Percentiles rank a stretch among this genome's conserved stretches.
phyloP scores from a whole-genome alignment of 2,797 vertebrate species.

The Xenopus petersii region DNA sequence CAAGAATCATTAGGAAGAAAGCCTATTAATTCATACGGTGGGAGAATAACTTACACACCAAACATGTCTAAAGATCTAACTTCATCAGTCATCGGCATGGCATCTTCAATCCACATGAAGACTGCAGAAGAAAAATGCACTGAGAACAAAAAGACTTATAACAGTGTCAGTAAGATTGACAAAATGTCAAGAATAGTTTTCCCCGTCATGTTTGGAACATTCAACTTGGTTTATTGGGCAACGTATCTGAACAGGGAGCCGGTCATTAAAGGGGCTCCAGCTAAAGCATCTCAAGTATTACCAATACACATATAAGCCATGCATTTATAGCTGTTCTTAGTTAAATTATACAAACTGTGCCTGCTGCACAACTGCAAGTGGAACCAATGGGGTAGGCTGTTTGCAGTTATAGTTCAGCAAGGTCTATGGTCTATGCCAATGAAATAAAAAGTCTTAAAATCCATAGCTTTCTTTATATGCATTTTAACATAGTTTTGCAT shows the following conservation, averaged over 20 bases:
- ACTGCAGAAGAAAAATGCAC: constrained; percentile 77
- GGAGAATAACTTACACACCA: constrained; percentile 81
- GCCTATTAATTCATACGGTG: constrained; percentile 81
- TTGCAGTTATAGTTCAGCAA: neutral
- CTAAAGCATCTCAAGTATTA: constrained; percentile 59
- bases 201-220: constrained; percentile 92
- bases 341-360: constrained; percentile 51
- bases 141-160: constrained; percentile 96
- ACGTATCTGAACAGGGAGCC: constrained; percentile 96
- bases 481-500: neutral
- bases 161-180: constrained; percentile 97
- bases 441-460: neutral
- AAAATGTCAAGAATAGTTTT: constrained; percentile 97
- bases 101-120: constrained; percentile 76
- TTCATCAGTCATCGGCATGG: constrained; percentile 81
- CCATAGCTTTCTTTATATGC: neutral
- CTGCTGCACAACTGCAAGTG: no score
- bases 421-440: neutral
- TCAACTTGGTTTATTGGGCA: constrained; percentile 97
- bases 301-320: constrained; percentile 66
- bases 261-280: constrained; percentile 83
- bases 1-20: constrained; percentile 82
- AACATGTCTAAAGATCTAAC: constrained; percentile 85
- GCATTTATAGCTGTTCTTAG: constrained; percentile 63
- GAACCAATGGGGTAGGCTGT: no score